phyloP scores from a whole-genome alignment of 92 coral and sea anemone species.

The Palythoa grandiflora region DNA sequence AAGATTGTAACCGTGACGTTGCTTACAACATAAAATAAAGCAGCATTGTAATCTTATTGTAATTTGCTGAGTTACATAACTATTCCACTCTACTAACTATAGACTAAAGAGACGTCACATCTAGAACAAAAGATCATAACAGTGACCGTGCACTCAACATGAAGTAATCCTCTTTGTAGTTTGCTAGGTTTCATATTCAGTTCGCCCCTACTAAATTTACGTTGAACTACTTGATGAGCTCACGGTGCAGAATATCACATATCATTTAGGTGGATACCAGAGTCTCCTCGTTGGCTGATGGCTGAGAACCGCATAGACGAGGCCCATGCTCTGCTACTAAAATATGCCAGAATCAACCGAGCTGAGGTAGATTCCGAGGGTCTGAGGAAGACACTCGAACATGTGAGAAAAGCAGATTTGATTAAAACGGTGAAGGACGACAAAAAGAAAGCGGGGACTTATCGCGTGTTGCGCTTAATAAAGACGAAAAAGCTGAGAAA shows the following conservation, averaged over 20 bases:
- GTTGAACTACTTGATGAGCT: not conserved
- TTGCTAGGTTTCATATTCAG: not conserved
- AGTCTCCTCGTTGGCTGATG: constrained; percentile 86
- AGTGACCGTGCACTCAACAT: no score
- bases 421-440: constrained; percentile 35
- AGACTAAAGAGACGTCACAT: no score
- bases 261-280: constrained; percentile 71
- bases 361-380: constrained; percentile 60
- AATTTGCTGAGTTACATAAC: no score
- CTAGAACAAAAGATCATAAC: no score
- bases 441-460: not conserved
- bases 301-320: constrained; percentile 80
- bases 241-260: not conserved
- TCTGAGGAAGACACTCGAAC: constrained; percentile 60
- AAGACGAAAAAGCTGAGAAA: constrained; percentile 73
- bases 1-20: no score
- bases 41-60: no score
- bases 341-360: constrained; percentile 73
- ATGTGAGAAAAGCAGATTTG: constrained; percentile 63
- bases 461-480: constrained; percentile 60
- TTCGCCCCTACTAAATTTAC: no score
- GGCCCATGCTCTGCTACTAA: constrained; percentile 63
- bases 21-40: no score
- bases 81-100: no score
- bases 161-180: no score